Conservation (phyloP, 2,797 vertebrate genomes). For the Xenops minutus region DNA sequence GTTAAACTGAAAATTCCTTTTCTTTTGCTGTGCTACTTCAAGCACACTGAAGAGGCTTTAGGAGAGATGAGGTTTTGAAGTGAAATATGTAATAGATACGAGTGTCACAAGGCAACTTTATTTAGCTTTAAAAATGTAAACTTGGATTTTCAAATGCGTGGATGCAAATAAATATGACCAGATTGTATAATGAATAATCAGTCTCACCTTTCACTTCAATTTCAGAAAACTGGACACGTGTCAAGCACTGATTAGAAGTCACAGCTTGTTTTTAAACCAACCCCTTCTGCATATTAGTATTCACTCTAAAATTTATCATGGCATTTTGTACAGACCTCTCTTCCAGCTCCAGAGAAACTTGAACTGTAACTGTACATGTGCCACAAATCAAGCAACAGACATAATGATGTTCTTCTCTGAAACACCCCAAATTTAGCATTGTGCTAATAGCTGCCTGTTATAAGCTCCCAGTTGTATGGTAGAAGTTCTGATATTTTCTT, state of each 20-base stretch:
- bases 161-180: constrained; percentile 53
- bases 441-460: not conserved
- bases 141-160: constrained; percentile 61
- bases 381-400: not conserved
- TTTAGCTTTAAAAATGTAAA: constrained; percentile 79
- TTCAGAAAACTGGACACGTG: constrained; percentile 5
- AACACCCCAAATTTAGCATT: not conserved
- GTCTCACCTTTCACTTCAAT: constrained; percentile 2
- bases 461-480: not conserved
- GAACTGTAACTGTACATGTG: not conserved
- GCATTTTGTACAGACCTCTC: not conserved
- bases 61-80: constrained; percentile 82
- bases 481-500: constrained; percentile 30
- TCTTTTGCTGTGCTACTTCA: constrained; percentile 81
- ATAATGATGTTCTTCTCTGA: not conserved
- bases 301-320: not conserved
- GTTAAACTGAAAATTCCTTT: constrained; percentile 86
- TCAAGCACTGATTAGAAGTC: constrained; percentile 25
- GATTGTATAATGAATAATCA: not conserved
- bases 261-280: constrained; percentile 13
- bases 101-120: constrained; percentile 77
- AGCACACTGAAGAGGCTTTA: constrained; percentile 81
- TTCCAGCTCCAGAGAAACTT: not conserved
- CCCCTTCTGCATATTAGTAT: not conserved
- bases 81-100: constrained; percentile 85